Evolutionary conservation across 2,797 vertebrate species (phyloP), one percentile per base, ranked within the genome.

Genomic region (Molossus alvarezi): DNA sequence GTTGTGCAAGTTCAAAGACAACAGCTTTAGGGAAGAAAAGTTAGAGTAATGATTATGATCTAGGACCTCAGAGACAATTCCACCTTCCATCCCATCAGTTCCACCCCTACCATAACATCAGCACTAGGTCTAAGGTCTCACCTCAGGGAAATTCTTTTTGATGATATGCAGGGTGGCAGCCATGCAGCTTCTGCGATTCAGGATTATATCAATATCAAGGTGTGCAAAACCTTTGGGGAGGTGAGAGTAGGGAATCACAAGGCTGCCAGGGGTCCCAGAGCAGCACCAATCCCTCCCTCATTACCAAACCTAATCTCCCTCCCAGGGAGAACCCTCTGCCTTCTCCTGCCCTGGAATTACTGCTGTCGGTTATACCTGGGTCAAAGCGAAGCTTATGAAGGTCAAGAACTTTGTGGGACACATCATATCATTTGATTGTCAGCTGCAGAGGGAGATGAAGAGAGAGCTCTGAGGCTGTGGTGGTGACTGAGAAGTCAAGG

Each of bases 341-440:
- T 11, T 67, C n/a, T 62, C 8, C 13, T 71, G 37, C 55, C 65
- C 67, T 60, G 76, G 37, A 71, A 55, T 81, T 60, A 92, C 21
- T 45, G 25, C 10, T 73, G 5, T 82, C 51, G 85, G 29, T 12
- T 33, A n/a, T 97, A 95, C 93, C 94, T 99, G 97, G 98, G 95
- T 99, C 99, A 41, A 97, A 98, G 57, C 98, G 98, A 55, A 99
- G 98, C 92, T 98, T 98, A 95, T 98, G 99, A 60, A 99, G 97
- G 82, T 99, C 98, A 58, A 99, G 97, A 21, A 98, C 98, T 97
- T 99, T 98, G 85, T 98, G 98, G 9, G 98, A 99, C 51, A 97
- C 97, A 89, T 99, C 98, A 23, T 99, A 99, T 51, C 99, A 98
- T 96, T 99, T 99, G 62, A 99, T 99, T 95, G 99, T 99, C 97